Percentiles rank a stretch among this genome's conserved stretches.
Evolutionary conservation across 2,888 invertebrate species (phyloP).

Genomic region (Pardosa pseudoannulata): DNA sequence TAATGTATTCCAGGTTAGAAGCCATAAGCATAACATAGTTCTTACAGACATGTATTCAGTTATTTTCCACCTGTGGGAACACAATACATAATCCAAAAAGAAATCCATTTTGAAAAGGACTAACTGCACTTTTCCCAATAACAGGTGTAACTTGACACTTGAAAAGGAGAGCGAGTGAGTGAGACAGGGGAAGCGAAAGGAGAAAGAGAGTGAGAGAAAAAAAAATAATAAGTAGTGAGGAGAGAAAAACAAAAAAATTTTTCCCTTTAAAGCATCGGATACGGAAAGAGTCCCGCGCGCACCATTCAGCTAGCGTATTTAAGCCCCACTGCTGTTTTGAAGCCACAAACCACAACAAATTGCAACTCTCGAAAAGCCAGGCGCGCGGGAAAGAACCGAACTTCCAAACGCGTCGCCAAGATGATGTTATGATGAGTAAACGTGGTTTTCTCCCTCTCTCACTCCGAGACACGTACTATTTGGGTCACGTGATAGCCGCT

Average conservation of each 20-base stretch:
- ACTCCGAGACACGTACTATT: conserved; percentile 66
- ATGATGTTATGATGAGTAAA: conserved; percentile 69
- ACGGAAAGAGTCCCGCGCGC: not conserved
- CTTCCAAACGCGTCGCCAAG: not conserved
- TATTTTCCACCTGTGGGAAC: conserved; percentile 9
- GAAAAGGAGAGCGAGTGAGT: not conserved
- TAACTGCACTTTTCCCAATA: not conserved
- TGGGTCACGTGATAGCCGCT: conserved; percentile 59
- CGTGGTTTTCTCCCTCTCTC: conserved; percentile 59
- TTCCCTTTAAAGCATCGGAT: not conserved
- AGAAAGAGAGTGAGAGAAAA: no score
- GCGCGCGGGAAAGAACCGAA: not conserved
- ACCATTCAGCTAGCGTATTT: not conserved
- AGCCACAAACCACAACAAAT: not conserved
- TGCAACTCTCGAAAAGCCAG: not conserved
- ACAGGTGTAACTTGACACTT: conserved; percentile 16
- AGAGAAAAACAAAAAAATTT: not conserved
- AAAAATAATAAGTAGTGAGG: no score
- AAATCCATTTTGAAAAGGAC: conserved; percentile 32
- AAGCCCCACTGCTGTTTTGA: not conserved
- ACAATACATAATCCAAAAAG: conserved; percentile 42
- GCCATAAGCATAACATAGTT: conserved; percentile 32
- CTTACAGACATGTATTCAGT: conserved; percentile 14
- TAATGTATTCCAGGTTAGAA: conserved; percentile 34
- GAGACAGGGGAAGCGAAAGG: no score